Percentiles rank a stretch among this genome's conserved stretches.
These are phyloP conservation scores for Gobio gobio DNA, from an alignment of 2,113 vertebrate genomes.

Conservation along the genomic window DNA sequence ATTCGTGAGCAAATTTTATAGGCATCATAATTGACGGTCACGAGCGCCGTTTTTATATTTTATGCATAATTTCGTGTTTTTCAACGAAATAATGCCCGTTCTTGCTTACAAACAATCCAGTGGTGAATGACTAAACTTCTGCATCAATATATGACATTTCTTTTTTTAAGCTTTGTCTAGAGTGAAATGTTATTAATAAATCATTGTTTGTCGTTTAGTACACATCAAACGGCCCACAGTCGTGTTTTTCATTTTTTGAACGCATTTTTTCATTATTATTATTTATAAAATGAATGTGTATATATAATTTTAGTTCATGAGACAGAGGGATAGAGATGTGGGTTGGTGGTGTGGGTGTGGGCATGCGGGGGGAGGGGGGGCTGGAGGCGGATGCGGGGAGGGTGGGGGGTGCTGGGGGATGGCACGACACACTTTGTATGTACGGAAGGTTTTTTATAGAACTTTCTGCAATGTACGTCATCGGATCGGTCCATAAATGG, in stretches of 20 bases:
- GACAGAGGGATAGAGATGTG: conserved; percentile 70
- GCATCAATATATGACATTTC: not conserved
- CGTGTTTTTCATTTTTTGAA: conserved; percentile 27
- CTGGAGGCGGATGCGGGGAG: conserved; percentile 69
- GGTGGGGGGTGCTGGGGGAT: conserved; percentile 74
- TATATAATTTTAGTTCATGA: conserved; percentile 47
- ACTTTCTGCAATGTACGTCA: conserved; percentile 89
- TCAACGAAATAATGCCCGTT: not conserved
- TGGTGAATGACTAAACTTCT: not conserved
- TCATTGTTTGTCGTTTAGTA: not conserved
- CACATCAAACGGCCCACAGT: not conserved
- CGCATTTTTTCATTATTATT: conserved; percentile 38
- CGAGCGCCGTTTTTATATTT: not conserved
- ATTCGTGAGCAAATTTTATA: not conserved
- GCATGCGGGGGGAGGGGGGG: conserved; percentile 64
- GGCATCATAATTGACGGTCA: not conserved
- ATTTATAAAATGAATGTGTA: conserved; percentile 50
- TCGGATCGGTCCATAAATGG: conserved; percentile 85
- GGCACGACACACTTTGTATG: conserved; percentile 87
- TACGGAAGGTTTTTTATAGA: conserved; percentile 82
- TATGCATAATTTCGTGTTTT: conserved; percentile 1
- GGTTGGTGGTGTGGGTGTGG: conserved; percentile 81
- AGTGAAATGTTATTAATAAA: not conserved
- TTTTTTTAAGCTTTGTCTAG: not conserved
- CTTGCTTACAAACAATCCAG: not conserved